phyloP scores from a whole-genome alignment of 2,888 invertebrate species.

The Tetranychus truncatus region DNA sequence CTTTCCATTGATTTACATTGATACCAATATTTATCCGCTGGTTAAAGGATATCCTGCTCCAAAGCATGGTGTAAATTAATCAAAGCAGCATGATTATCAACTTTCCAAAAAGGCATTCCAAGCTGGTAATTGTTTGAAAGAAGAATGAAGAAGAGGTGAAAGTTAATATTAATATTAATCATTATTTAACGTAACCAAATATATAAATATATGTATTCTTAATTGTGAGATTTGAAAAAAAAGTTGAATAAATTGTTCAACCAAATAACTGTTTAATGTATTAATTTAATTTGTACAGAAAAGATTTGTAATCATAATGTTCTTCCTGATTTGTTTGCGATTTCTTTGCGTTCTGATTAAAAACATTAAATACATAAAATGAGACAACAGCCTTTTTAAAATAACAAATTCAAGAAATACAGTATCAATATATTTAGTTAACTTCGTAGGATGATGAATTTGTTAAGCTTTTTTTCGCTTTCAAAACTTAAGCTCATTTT shows the following conservation, averaged over 20 bases:
- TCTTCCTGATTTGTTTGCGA: no score
- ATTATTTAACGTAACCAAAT: no score
- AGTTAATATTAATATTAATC: background rate
- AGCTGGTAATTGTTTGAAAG: background rate
- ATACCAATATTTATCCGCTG: background rate
- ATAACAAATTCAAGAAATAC: background rate
- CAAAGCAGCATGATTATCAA: conserved; percentile 1
- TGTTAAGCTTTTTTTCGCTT: background rate
- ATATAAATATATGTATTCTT: no score
- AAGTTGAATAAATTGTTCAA: no score
- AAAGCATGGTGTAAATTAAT: conserved; percentile 4
- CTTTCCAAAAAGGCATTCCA: conserved; percentile 2
- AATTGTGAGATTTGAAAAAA: no score
- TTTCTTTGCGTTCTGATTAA: no score
- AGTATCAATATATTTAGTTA: background rate
- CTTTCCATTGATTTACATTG: background rate
- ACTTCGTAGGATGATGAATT: background rate
- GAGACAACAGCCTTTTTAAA: background rate
- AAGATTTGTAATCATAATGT: no score
- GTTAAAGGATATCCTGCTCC: background rate
- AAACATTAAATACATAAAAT: background rate
- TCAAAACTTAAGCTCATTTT: background rate
- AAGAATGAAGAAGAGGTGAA: background rate
- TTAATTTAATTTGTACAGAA: no score
- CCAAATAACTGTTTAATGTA: no score